Conservation (phyloP, 2,113 vertebrate species). For the Polypterus senegalus region DNA sequence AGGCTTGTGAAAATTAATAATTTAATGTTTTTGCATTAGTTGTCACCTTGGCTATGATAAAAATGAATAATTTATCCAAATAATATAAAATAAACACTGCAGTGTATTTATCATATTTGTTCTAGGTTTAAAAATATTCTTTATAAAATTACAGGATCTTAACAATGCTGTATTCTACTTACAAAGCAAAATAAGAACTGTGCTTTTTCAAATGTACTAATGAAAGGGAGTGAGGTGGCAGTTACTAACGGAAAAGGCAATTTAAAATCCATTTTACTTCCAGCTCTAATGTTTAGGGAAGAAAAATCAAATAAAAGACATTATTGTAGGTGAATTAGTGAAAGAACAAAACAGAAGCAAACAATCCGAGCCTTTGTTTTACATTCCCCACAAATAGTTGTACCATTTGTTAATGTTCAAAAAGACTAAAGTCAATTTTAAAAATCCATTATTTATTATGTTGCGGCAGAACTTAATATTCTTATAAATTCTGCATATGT, state of each 20-base stretch:
- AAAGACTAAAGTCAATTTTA: no score
- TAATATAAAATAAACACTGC: conserved; percentile 66
- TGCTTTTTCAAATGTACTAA: not conserved
- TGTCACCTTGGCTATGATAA: conserved; percentile 77
- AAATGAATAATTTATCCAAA: conserved; percentile 83
- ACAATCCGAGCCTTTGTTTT: no score
- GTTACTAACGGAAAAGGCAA: not conserved
- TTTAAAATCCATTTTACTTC: no score
- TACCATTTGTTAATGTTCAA: no score
- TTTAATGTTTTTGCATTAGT: conserved; percentile 83
- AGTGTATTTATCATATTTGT: conserved; percentile 50
- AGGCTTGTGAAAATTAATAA: conserved; percentile 74
- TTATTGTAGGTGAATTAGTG: no score
- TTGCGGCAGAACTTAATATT: no score
- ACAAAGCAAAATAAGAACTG: not conserved
- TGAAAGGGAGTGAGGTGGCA: not conserved
- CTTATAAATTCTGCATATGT: no score
- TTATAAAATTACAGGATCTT: conserved; percentile 4
- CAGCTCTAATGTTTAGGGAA: no score
- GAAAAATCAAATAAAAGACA: no score
- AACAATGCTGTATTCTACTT: not conserved
- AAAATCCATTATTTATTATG: no score
- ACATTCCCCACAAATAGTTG: no score
- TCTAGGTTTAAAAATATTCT: conserved; percentile 40
- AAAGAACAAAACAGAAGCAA: no score